Percentiles rank a stretch among this genome's conserved stretches.
Conservation (phyloP, 2,888 invertebrate genomes). For the Tupiocoris notatus region DNA sequence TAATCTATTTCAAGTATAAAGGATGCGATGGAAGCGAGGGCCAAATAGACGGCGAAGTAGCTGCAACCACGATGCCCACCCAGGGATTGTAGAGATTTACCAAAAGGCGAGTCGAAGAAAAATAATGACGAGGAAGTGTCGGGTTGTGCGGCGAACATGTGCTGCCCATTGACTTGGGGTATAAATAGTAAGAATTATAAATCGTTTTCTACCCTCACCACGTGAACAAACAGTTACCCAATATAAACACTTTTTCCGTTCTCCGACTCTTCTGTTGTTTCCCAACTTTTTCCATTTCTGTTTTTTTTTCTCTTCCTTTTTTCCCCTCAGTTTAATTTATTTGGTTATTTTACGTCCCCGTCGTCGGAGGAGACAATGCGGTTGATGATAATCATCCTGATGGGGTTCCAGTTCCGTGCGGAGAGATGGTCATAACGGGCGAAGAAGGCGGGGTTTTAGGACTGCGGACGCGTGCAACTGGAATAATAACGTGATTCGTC, state of each 20-base stretch:
- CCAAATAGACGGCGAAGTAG: background rate
- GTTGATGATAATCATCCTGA: background rate
- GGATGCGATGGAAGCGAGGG: too few relatives aligned
- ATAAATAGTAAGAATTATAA: slow-evolving; percentile 32
- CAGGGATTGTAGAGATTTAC: slow-evolving; percentile 17
- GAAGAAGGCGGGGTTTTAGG: background rate
- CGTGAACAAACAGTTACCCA: slow-evolving; percentile 31
- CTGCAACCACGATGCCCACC: background rate
- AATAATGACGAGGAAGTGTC: slow-evolving; percentile 30
- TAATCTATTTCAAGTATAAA: too few relatives aligned
- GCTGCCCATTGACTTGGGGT: background rate
- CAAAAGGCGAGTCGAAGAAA: slow-evolving; percentile 25
- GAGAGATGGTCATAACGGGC: background rate
- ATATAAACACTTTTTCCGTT: background rate
- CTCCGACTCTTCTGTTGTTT: background rate
- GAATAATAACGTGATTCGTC: slow-evolving; percentile 13
- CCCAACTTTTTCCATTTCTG: background rate
- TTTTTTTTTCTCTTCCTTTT: background rate
- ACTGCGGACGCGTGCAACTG: slow-evolving; percentile 1
- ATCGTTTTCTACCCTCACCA: slow-evolving; percentile 37
- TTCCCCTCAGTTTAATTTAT: background rate
- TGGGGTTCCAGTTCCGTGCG: background rate
- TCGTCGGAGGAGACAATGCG: background rate
- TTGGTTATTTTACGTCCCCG: background rate
- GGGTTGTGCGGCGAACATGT: slow-evolving; percentile 20